phyloP scores from a whole-genome alignment of 30 jellyfish, hydroid and myxozoan species.

The Mastigias papua region DNA sequence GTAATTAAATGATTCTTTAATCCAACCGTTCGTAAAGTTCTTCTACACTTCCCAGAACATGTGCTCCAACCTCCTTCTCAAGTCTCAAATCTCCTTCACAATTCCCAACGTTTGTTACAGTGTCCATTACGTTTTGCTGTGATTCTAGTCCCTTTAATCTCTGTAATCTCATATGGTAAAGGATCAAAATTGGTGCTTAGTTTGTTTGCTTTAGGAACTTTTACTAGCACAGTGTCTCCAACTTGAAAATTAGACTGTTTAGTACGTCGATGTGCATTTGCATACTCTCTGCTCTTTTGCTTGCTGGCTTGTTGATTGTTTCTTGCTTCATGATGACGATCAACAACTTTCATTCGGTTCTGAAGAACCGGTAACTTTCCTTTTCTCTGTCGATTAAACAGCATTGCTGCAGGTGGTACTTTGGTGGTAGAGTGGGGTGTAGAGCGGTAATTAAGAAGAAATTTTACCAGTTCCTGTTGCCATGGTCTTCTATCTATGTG shows the following conservation, averaged over 20 bases:
- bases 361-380: slow-evolving; percentile 40
- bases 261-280: not conserved
- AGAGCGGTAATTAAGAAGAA: slow-evolving; percentile 43
- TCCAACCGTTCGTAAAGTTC: too few relatives aligned
- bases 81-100: too few relatives aligned
- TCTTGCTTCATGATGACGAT: slow-evolving; percentile 15
- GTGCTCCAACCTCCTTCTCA: too few relatives aligned
- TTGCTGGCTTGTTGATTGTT: not conserved
- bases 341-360: not conserved
- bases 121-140: not conserved
- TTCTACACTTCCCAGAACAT: too few relatives aligned
- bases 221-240: not conserved
- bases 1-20: not conserved
- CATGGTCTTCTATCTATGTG: slow-evolving; percentile 21
- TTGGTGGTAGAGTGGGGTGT: slow-evolving; percentile 57
- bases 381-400: slow-evolving; percentile 17
- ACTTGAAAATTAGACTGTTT: not conserved
- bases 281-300: slow-evolving; percentile 17
- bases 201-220: not conserved
- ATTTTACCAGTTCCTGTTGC: slow-evolving; percentile 45
- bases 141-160: not conserved
- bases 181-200: not conserved
- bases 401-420: slow-evolving; percentile 46
- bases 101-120: not conserved
- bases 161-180: not conserved